A percentile compares a stretch with the other conserved stretches of the same genome.
These are phyloP conservation scores for Eumacrocentrus americanus DNA, from an alignment of 2,888 invertebrate species.

Conservation along the genomic window DNA sequence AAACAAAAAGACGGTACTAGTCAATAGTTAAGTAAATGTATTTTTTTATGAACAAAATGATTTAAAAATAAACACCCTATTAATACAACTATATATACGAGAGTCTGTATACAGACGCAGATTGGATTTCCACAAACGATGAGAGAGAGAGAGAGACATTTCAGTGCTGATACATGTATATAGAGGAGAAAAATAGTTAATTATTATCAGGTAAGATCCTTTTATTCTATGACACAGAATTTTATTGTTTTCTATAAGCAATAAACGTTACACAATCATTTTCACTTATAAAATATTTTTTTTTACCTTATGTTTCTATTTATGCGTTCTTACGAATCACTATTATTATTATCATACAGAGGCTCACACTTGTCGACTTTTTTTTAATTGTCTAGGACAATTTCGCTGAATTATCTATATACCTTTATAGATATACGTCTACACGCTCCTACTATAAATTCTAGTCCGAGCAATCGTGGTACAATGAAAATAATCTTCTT, in stretches of 20 bases:
- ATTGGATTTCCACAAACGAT: no score
- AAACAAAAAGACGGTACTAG: constrained; percentile 45
- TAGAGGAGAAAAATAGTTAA: no score
- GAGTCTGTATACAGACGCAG: no score
- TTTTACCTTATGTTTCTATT: constrained; percentile 32
- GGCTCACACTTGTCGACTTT: constrained; percentile 45
- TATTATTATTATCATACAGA: constrained; percentile 50
- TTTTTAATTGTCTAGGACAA: constrained; percentile 24
- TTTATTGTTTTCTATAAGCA: constrained; percentile 58
- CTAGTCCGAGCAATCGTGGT: constrained; percentile 15
- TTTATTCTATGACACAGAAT: no score
- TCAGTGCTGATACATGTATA: no score
- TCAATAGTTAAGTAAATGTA: constrained; percentile 58
- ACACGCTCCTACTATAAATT: constrained; percentile 11
- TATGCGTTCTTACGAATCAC: constrained; percentile 31
- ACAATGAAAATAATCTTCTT: constrained; percentile 32
- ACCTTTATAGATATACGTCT: not conserved
- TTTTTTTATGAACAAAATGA: constrained; percentile 55
- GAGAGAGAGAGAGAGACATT: no score
- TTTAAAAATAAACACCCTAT: constrained; percentile 42
- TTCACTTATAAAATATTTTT: constrained; percentile 59
- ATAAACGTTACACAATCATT: constrained; percentile 55
- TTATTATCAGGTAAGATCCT: no score
- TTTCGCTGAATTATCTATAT: no score
- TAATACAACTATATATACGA: no score